phyloP scores from a whole-genome alignment of 2,113 vertebrate genomes.

The Neomonachus schauinslandi region DNA sequence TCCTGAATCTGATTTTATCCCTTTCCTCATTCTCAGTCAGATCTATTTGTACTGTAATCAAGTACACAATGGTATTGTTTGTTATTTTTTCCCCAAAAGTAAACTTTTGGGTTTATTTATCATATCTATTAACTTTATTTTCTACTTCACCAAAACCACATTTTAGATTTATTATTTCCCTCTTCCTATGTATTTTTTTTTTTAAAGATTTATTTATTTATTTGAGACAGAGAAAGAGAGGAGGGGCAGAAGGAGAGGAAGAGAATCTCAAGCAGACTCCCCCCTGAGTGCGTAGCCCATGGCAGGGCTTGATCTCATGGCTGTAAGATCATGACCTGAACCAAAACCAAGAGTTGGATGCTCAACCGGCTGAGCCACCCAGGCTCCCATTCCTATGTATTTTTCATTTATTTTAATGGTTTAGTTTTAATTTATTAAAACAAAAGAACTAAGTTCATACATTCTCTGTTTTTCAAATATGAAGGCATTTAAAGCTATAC shows the following conservation, averaged over 20 bases:
- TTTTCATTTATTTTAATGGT: slow-evolving; percentile 4
- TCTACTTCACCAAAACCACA: neutral
- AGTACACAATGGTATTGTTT: neutral
- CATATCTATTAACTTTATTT: neutral
- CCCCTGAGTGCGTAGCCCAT: neutral
- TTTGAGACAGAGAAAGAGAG: neutral
- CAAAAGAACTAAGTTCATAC: neutral
- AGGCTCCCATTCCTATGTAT: neutral
- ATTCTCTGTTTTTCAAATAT: neutral
- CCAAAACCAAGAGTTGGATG: neutral
- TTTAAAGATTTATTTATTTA: neutral
- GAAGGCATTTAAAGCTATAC: neutral
- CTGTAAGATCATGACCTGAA: neutral
- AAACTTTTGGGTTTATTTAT: neutral
- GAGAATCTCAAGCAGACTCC: neutral
- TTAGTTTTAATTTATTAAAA: neutral
- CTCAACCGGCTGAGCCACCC: neutral
- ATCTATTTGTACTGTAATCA: neutral
- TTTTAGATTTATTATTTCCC: neutral
- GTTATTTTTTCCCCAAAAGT: neutral
- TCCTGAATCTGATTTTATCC: neutral
- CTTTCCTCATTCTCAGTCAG: neutral
- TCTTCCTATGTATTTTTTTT: neutral
- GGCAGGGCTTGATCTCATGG: neutral
- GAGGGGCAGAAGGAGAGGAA: neutral